phyloP scores from a whole-genome alignment of 1,140 invertebrate genomes.

The Paralvinella palmiformis region DNA sequence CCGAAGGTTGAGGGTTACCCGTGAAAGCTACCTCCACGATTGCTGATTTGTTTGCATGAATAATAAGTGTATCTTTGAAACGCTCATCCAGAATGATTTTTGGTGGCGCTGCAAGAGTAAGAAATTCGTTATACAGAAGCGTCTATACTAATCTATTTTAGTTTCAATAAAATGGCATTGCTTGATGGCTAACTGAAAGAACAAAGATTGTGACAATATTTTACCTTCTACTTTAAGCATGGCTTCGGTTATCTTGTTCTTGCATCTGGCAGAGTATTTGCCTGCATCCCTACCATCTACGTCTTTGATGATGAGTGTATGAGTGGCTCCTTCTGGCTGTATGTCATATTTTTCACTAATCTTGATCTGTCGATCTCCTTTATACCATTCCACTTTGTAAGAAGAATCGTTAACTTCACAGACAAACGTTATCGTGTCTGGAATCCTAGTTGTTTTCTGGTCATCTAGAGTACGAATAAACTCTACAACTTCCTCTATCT shows the following conservation, averaged over 20 bases:
- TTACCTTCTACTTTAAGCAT: conserved; percentile 76
- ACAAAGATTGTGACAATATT: background rate
- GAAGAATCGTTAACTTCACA: conserved; percentile 10
- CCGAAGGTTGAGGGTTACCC: conserved; percentile 43
- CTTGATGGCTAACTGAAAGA: background rate
- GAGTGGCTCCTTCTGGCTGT: conserved; percentile 64
- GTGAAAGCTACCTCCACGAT: conserved; percentile 47
- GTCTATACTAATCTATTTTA: too few relatives aligned
- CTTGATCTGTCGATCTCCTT: conserved; percentile 59
- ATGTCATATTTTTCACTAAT: conserved; percentile 66
- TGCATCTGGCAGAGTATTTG: conserved; percentile 71
- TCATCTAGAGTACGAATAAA: conserved; percentile 14
- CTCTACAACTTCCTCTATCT: conserved; percentile 7
- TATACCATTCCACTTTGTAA: conserved; percentile 15
- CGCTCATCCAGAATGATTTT: conserved; percentile 39
- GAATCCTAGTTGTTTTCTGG: conserved; percentile 11
- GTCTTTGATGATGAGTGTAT: conserved; percentile 70
- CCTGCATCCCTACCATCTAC: conserved; percentile 68
- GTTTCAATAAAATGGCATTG: background rate
- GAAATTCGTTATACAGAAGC: background rate
- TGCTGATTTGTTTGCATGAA: conserved; percentile 41
- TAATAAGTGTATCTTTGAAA: conserved; percentile 33
- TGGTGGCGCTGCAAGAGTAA: conserved; percentile 34
- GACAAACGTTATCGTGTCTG: conserved; percentile 15
- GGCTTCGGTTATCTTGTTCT: conserved; percentile 73